Evolutionary conservation across 1,140 invertebrate genomes (phyloP).

Genomic region (Atta texana): DNA sequence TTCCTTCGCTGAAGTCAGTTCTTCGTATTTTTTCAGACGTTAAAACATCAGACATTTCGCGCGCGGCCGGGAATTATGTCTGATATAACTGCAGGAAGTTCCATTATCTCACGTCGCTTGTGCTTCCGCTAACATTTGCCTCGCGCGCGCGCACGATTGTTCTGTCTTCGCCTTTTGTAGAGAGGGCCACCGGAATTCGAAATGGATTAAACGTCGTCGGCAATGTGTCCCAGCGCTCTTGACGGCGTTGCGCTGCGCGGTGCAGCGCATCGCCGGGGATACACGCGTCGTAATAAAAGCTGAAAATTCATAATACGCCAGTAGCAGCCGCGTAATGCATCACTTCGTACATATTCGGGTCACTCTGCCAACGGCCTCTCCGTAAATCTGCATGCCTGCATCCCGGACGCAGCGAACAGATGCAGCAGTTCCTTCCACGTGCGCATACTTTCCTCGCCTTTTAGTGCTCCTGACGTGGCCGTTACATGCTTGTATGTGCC

Average conservation of each 20-base stretch:
- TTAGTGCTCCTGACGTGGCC: slow-evolving; percentile 23
- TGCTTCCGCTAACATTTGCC: slow-evolving; percentile 55
- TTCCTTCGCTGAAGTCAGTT: not conserved
- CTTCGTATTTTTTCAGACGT: slow-evolving; percentile 21
- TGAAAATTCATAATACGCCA: slow-evolving; percentile 75
- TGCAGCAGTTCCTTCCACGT: slow-evolving; percentile 54
- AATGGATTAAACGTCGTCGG: slow-evolving; percentile 53
- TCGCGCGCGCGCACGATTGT: slow-evolving; percentile 47
- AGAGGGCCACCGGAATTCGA: slow-evolving; percentile 36
- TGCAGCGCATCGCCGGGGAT: slow-evolving; percentile 33
- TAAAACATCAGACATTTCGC: slow-evolving; percentile 26
- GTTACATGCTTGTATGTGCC: not conserved
- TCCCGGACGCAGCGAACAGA: slow-evolving; percentile 35
- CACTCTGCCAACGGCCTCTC: slow-evolving; percentile 59
- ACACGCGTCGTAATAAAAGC: slow-evolving; percentile 69
- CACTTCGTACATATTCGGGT: slow-evolving; percentile 75
- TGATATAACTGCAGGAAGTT: slow-evolving; percentile 57
- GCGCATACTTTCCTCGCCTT: slow-evolving; percentile 41
- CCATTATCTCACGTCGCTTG: slow-evolving; percentile 57
- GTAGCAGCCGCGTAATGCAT: slow-evolving; percentile 70
- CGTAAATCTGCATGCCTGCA: slow-evolving; percentile 34
- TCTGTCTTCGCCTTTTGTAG: slow-evolving; percentile 58
- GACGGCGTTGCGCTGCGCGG: not conserved
- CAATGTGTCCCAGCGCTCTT: slow-evolving; percentile 19
- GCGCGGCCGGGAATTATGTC: slow-evolving; percentile 48